Evolutionary conservation across 2,113 vertebrate species (phyloP).

Genomic region (Alligator sinensis): DNA sequence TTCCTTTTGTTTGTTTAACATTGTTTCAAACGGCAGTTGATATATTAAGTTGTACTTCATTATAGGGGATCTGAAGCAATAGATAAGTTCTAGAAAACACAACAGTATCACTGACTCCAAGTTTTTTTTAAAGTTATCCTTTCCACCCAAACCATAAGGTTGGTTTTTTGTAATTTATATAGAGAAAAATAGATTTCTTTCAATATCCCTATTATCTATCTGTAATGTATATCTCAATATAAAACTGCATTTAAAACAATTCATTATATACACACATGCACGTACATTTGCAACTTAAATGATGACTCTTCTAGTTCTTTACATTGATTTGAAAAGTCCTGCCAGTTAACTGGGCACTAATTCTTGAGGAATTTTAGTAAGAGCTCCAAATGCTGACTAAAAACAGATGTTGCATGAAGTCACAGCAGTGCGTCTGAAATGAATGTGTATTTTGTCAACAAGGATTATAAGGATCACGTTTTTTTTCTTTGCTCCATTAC

Average conservation of each 20-base stretch:
- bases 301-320: conserved; percentile 59
- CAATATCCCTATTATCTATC: no score
- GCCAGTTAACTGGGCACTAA: conserved; percentile 51
- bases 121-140: neutral
- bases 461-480: neutral
- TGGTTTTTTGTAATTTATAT: no score
- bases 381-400: conserved; percentile 6
- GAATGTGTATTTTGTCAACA: neutral
- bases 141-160: no score
- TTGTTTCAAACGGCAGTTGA: neutral
- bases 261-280: no score
- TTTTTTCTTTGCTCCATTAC: neutral
- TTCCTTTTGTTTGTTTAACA: neutral
- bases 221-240: no score
- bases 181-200: no score
- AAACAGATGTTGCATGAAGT: conserved; percentile 17
- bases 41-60: neutral
- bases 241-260: no score
- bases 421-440: conserved; percentile 33
- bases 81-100: neutral
- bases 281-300: neutral
- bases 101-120: neutral
- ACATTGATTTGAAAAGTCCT: conserved; percentile 46
- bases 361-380: conserved; percentile 27
- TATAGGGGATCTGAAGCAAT: neutral